Percentiles rank a stretch among this genome's conserved stretches.
phyloP scores from a whole-genome alignment of 2,113 vertebrate species.

The Campylorhamphus procurvoides region DNA sequence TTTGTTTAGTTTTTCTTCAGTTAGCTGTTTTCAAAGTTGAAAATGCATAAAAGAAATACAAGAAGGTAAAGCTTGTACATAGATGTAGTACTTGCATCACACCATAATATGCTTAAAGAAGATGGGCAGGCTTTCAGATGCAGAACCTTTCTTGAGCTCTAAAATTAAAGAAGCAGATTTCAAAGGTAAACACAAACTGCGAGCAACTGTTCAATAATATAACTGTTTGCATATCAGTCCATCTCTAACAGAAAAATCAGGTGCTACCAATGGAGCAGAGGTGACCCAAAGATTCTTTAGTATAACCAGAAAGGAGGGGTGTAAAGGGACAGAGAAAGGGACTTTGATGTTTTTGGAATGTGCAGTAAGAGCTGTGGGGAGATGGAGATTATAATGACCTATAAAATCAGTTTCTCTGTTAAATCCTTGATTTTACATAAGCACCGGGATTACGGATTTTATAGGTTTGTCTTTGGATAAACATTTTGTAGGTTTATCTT shows the following conservation, averaged over 20 bases:
- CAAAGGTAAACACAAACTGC: neutral
- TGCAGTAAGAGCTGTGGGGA: neutral
- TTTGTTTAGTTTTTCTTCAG: neutral
- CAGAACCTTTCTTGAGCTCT: neutral
- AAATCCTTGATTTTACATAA: neutral
- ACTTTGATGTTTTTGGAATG: neutral
- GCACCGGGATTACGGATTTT: neutral
- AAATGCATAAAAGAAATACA: neutral
- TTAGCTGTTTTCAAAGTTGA: neutral
- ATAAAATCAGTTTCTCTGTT: neutral
- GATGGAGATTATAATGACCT: neutral
- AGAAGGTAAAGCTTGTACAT: neutral
- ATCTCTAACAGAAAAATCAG: neutral
- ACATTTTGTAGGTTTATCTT: neutral
- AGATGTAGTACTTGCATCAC: neutral
- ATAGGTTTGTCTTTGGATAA: neutral
- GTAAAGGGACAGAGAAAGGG: neutral
- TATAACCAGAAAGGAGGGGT: neutral
- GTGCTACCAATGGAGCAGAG: neutral
- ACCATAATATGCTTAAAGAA: neutral
- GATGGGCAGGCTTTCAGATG: neutral
- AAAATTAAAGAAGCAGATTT: neutral
- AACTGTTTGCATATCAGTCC: neutral
- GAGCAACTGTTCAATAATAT: neutral
- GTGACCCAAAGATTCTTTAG: neutral